Percentiles rank a stretch among this genome's conserved stretches.
Conservation (phyloP, 2,888 invertebrate genomes). For the Pycnomerus fuliginosus region DNA sequence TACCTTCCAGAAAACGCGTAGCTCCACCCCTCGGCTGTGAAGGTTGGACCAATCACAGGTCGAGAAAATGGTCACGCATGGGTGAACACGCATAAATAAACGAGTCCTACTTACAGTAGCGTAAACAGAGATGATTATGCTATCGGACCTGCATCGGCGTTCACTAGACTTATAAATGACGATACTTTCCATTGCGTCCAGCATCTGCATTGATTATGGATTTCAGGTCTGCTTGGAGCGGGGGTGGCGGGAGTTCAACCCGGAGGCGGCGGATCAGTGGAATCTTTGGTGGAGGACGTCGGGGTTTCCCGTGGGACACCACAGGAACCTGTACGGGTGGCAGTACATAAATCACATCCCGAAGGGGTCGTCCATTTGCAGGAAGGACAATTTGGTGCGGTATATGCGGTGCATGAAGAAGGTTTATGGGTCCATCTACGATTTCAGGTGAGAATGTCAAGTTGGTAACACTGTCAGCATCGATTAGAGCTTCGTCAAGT, state of each 20-base stretch:
- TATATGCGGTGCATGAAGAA: slow-evolving; percentile 78
- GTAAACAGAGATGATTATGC: too few species aligned
- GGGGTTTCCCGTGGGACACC: slow-evolving; percentile 66
- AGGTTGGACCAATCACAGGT: too few species aligned
- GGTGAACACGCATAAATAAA: too few species aligned
- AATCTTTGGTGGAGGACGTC: slow-evolving; percentile 84
- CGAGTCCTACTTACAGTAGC: too few species aligned
- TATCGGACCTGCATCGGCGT: too few species aligned
- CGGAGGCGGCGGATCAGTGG: slow-evolving; percentile 70
- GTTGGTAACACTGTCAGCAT: background rate
- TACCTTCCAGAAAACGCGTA: too few species aligned
- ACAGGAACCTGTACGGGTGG: slow-evolving; percentile 68
- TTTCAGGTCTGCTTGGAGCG: slow-evolving; percentile 72
- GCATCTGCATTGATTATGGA: too few species aligned
- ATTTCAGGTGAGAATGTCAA: slow-evolving; percentile 65
- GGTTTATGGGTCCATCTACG: slow-evolving; percentile 77
- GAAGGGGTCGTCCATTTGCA: slow-evolving; percentile 79
- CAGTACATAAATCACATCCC: slow-evolving; percentile 86
- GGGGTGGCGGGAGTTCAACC: slow-evolving; percentile 75
- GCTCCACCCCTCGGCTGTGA: too few species aligned
- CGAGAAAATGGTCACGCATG: too few species aligned
- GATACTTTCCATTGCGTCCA: too few species aligned
- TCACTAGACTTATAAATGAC: too few species aligned
- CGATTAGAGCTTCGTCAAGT: too few species aligned
- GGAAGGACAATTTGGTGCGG: slow-evolving; percentile 78